These are phyloP conservation scores for Malachius bipustulatus DNA, from an alignment of 2,888 invertebrate species.

Conservation along the genomic window DNA sequence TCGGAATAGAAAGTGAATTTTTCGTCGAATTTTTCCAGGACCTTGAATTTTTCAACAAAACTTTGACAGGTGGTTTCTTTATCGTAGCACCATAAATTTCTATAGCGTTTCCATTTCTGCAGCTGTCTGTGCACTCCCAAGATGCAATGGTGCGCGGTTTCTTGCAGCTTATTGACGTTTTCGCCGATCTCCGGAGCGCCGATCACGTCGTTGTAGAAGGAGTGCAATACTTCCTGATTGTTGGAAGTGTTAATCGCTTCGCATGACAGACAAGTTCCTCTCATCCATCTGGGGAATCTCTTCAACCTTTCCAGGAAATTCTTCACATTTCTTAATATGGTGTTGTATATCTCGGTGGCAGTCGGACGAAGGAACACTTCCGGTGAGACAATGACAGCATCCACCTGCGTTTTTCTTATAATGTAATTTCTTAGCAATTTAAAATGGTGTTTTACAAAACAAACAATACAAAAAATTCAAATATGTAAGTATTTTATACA, in stretches of 20 bases:
- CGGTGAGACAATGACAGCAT: constrained; percentile 59
- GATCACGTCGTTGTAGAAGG: constrained; percentile 69
- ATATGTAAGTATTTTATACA: no score
- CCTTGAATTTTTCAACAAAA: constrained; percentile 55
- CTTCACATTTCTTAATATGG: constrained; percentile 59
- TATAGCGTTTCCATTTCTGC: constrained; percentile 59
- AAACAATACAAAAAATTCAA: no score
- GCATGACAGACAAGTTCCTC: constrained; percentile 64
- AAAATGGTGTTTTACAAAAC: no score
- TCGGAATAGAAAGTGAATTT: constrained; percentile 75
- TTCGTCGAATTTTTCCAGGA: constrained; percentile 62
- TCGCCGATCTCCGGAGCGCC: constrained; percentile 59
- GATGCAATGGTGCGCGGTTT: constrained; percentile 52
- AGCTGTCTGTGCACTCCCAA: constrained; percentile 50
- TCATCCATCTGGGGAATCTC: constrained; percentile 75
- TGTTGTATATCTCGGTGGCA: constrained; percentile 63
- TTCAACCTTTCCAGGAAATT: constrained; percentile 67
- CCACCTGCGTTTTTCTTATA: no score
- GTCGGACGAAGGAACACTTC: constrained; percentile 68
- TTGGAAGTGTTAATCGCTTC: constrained; percentile 48
- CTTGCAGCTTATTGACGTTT: constrained; percentile 52
- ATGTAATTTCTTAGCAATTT: no score
- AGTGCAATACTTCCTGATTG: constrained; percentile 50
- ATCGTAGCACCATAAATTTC: constrained; percentile 65
- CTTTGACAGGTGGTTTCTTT: constrained; percentile 63